Base-by-base conservation (phyloP, 2,797 vertebrate genomes). In the Antrozous pallidus region DNA sequence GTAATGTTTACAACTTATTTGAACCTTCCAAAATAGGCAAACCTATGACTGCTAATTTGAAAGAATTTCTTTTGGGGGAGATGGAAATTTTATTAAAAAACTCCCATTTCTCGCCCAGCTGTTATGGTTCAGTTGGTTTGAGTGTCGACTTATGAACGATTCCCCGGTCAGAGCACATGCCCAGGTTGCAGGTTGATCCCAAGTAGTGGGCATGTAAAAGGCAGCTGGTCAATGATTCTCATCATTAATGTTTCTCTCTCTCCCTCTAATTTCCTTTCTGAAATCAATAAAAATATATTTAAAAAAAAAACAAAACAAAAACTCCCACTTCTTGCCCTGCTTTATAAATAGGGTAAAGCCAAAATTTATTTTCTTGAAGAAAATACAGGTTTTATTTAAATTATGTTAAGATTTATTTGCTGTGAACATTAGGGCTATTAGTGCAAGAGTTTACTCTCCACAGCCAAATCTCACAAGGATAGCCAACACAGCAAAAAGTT, bases 341-440 rank as follows among this genome's bases (percentile, higher is more conserved):
- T 93, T 91, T 75, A 22, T 91, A 90, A 87, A 86, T 9, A 86
- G 75, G 63, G 17, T 67, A 91, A 88, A 69, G 28, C 33, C 54
- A 47, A 16, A 88, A 74, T 89, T 81, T 47, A 61, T 84, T 67
- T 84, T 90, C 63, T 36, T 49, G 42, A 90, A 92, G 61, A 85
- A 88, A 69, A 74, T 40, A 36, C 16, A 70, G 5, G 33, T 91
- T 56, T 65, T 94, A 70, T 56, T 85, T 79, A 69, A 80, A 91
- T 89, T 51, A 33, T 38, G 4, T 80, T 58, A 79, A 94, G 70
- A 65, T 93, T 93, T 63, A 77, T 74, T 88, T 91, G 16, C 63
- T 74, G 2, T 91, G 83, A 83, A 67, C 54, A 26, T 26, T 47
- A 45, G 61, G 11, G 14, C 14, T 73, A 26, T 78, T 56, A 73